These are phyloP conservation scores for Drosophila leonis DNA, from an alignment of 2,888 invertebrate species.

Conservation along the genomic window DNA sequence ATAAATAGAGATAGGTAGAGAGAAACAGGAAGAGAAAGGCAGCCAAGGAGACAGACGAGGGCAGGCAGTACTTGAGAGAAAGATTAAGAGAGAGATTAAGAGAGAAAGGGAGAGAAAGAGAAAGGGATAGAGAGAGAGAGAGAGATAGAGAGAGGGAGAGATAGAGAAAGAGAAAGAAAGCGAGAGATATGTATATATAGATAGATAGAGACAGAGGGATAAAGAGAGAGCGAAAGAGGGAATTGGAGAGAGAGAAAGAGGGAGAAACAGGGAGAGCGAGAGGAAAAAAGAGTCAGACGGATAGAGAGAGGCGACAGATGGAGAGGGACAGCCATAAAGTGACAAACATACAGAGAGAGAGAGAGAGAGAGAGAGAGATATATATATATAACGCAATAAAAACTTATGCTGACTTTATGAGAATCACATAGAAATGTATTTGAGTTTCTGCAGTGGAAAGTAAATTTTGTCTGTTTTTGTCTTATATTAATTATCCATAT, in stretches of 20 bases:
- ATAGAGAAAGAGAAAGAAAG: rapidly evolving
- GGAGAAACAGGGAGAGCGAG: not conserved
- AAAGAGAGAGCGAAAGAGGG: not conserved
- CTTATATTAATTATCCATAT: not conserved
- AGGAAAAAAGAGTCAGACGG: not conserved
- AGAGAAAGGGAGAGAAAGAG: not conserved
- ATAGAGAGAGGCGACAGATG: not conserved
- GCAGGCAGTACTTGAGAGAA: too few relatives aligned
- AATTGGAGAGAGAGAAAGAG: not conserved
- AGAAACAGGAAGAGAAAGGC: not conserved
- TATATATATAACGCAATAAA: not conserved
- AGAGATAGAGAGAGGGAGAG: not conserved
- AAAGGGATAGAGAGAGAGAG: not conserved
- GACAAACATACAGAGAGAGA: not conserved
- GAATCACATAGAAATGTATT: not conserved
- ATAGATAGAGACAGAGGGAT: not conserved
- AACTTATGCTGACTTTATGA: not conserved
- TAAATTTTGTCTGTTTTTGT: not conserved
- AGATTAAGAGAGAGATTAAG: not conserved
- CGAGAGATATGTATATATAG: too few relatives aligned
- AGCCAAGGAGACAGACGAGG: too few relatives aligned
- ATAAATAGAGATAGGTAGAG: not conserved
- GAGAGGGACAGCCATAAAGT: not conserved
- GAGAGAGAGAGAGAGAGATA: not conserved
- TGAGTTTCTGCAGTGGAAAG: not conserved